Evolutionary conservation across 2,113 vertebrate genomes (phyloP).

Genomic region (Camelus dromedarius): DNA sequence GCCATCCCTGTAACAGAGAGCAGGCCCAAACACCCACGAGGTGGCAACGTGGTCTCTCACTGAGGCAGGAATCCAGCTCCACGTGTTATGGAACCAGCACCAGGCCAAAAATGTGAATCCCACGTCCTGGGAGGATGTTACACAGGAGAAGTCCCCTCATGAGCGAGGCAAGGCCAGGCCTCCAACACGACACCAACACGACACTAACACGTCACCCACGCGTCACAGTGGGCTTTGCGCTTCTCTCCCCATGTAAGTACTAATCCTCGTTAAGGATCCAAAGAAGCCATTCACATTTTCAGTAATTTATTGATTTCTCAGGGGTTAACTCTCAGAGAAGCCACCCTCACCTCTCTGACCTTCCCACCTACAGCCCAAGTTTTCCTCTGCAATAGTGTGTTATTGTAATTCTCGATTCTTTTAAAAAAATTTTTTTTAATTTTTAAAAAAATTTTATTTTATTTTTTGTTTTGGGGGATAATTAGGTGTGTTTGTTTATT

Average conservation of each 20-base stretch:
- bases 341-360: not conserved
- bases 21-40: not conserved
- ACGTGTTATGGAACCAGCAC: not conserved
- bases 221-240: not conserved
- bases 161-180: not conserved
- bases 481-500: no score
- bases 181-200: not conserved
- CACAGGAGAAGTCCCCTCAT: not conserved
- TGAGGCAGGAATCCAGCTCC: not conserved
- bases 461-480: no score
- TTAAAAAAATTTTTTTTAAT: no score
- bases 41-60: not conserved
- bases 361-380: not conserved
- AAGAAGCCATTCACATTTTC: not conserved
- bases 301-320: not conserved
- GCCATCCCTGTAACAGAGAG: not conserved
- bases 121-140: not conserved
- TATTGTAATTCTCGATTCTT: no score
- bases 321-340: not conserved
- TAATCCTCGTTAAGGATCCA: not conserved
- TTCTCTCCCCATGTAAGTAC: not conserved
- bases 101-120: not conserved
- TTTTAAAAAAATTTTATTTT: no score
- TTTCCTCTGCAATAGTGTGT: not conserved
- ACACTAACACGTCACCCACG: no score